These are phyloP conservation scores for Takifugu flavidus DNA, from an alignment of 2,113 vertebrate genomes.

Conservation along the genomic window DNA sequence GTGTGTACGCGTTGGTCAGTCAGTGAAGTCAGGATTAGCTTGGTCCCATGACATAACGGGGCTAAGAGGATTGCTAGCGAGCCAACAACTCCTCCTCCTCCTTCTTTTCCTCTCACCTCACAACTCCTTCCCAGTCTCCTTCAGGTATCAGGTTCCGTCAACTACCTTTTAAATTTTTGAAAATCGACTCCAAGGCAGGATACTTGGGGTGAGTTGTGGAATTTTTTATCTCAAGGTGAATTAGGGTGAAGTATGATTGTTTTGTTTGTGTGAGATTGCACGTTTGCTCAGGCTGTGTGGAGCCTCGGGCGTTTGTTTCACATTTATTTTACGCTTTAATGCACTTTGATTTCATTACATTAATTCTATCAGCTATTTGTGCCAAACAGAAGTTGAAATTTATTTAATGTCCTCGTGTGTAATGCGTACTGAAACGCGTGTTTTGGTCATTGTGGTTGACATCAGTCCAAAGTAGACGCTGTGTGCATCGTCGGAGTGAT, in stretches of 20 bases:
- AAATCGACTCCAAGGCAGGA: conserved; percentile 3
- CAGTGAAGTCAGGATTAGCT: conserved; percentile 69
- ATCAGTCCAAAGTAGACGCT: conserved; percentile 1
- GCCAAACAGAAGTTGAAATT: conserved; percentile 23
- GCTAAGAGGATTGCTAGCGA: conserved; percentile 68
- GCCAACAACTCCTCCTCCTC: conserved; percentile 53
- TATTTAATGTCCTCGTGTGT: neutral
- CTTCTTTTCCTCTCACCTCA: conserved; percentile 52
- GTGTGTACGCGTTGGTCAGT: conserved; percentile 46
- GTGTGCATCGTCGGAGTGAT: conserved; percentile 1
- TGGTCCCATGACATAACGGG: conserved; percentile 71
- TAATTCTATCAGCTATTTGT: conserved; percentile 4
- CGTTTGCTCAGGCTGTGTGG: neutral
- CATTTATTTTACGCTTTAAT: neutral
- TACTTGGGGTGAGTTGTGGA: conserved; percentile 51
- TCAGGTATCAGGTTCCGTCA: conserved; percentile 20
- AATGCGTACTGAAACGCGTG: neutral
- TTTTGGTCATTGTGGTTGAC: conserved; percentile 14
- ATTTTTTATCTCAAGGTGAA: neutral
- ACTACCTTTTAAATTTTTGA: conserved; percentile 10
- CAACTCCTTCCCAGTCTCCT: conserved; percentile 45
- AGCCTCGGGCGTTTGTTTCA: too few species aligned
- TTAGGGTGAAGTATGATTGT: neutral
- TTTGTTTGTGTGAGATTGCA: conserved; percentile 2
- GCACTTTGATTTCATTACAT: neutral